Evolutionary conservation across 2,113 vertebrate species (phyloP).

Genomic region (Heterotilapia buettikoferi): DNA sequence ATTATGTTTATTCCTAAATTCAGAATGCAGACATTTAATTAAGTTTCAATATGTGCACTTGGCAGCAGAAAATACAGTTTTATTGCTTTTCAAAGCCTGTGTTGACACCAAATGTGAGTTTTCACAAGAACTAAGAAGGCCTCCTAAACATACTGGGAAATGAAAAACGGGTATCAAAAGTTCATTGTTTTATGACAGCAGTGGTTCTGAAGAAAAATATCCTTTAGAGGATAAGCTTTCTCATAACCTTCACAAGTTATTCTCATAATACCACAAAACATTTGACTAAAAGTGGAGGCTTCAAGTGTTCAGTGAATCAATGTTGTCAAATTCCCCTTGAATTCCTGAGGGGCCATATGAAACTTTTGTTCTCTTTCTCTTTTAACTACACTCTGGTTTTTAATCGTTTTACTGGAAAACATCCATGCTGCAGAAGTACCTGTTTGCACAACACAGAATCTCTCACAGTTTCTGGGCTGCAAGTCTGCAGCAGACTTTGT

Average conservation of each 20-base stretch:
- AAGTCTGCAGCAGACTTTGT: background rate
- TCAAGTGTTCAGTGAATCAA: background rate
- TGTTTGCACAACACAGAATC: background rate
- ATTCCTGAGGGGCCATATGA: background rate
- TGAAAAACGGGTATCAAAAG: background rate
- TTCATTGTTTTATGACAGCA: background rate
- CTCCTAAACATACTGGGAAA: background rate
- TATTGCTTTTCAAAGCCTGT: background rate
- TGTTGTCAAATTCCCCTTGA: background rate
- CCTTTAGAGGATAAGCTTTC: background rate
- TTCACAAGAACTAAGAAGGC: background rate
- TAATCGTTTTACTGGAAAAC: background rate
- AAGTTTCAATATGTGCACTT: background rate
- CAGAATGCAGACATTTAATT: background rate
- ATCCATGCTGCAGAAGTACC: background rate
- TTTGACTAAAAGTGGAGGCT: background rate
- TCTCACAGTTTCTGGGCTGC: background rate
- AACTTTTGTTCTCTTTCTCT: background rate
- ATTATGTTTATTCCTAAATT: background rate
- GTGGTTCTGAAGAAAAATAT: background rate
- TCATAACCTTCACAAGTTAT: background rate
- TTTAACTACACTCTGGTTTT: background rate
- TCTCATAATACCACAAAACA: background rate
- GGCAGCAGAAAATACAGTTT: background rate
- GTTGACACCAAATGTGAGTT: background rate